These are phyloP conservation scores for Callipepla squamata DNA, from an alignment of 2,113 vertebrate species.

Conservation along the genomic window DNA sequence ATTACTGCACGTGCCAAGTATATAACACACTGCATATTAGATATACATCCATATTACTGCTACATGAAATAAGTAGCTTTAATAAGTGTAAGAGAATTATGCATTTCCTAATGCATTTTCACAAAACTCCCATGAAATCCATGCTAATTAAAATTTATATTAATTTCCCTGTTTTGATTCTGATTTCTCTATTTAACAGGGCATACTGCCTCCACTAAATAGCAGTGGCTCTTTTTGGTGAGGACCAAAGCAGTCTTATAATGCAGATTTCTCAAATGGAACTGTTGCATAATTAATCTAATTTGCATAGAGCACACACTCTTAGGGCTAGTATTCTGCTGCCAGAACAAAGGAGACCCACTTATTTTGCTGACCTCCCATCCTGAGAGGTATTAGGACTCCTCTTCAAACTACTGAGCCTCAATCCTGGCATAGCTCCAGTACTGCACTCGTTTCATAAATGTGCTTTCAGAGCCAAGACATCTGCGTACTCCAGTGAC, in stretches of 20 bases:
- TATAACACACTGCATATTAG: not conserved
- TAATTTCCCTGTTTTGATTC: rapidly evolving
- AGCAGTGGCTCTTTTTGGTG: not conserved
- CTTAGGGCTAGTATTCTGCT: not conserved
- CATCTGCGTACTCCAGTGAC: conserved; percentile 70
- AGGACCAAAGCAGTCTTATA: not conserved
- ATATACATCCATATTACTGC: not conserved
- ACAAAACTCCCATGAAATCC: not conserved
- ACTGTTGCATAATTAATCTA: not conserved
- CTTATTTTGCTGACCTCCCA: conserved; percentile 59
- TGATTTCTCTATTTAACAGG: not conserved
- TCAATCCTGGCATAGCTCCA: conserved; percentile 57
- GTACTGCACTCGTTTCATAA: conserved; percentile 60
- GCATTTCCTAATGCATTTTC: not conserved
- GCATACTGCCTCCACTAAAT: not conserved
- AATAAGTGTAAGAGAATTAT: not conserved
- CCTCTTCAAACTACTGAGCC: conserved; percentile 64
- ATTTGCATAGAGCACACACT: not conserved
- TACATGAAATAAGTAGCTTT: not conserved
- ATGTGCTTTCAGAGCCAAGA: conserved; percentile 69
- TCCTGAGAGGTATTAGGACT: conserved; percentile 49
- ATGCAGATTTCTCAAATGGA: not conserved
- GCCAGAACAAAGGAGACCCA: conserved; percentile 46
- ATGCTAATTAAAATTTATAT: not conserved
- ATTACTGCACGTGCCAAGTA: not conserved